Evolutionary conservation across 2,888 invertebrate species (phyloP), one percentile per base, ranked within the genome.

Genomic region (Erannis defoliaria): DNA sequence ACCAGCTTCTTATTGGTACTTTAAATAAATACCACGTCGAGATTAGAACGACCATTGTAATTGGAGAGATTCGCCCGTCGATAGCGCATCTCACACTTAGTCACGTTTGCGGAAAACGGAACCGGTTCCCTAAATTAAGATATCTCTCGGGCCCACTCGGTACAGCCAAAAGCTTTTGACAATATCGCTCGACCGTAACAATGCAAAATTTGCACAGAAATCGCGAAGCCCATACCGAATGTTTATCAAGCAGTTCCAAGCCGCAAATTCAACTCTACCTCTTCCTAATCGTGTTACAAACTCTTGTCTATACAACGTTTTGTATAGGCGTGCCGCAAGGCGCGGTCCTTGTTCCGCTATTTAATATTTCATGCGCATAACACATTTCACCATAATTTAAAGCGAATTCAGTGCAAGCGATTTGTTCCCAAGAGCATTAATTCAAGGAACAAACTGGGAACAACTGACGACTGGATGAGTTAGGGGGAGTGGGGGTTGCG

Each of bases 61-160:
- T 74, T 76, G 74, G 69, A 74, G 72, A 75, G 74, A 75, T 78
- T 70, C 64, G 68, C 64, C 61, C 73, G 61, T 67, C 67, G 77
- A 78, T 78, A 76, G 63, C 55, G 65, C 64, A 62, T 62, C 65
- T 62, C 69, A 64, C 73, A 74, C 78, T 78, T 67, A 54, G 69
- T 72, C 77, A 78, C 78, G 78, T 74, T 72, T 72, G 61, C 69
- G 72, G 68, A 68, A 67, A 75, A 75, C 71, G 72, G 68, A 70
- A 72, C 64, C 73, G 67, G 68, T 72, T 72, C 68, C 71, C 67
- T 73, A 73, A 74, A 73, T 76, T 71, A 67, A 70, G 68, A 72
- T 73, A 77, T 73, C 61, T 70, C 70, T 68, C 64, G 64, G 57
- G 70, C 68, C 58, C 67, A 71, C 71, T 74, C 50, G 66, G 71